Evolutionary conservation across 2,113 vertebrate species (phyloP).

Genomic region (Urocitellus parryii): DNA sequence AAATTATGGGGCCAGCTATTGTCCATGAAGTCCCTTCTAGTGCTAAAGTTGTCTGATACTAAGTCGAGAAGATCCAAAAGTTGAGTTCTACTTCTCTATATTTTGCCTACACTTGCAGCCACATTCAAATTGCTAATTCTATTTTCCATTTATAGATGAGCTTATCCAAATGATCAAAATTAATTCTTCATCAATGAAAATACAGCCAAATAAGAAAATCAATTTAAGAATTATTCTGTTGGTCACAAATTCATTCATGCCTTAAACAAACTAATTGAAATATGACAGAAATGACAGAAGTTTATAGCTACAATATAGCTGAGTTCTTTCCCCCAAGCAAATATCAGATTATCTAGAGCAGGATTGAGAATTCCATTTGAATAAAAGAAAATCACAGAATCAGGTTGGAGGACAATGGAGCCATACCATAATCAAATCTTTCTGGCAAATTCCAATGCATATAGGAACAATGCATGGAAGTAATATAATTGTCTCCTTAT

Average conservation of each 20-base stretch:
- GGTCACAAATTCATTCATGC: conserved; percentile 1
- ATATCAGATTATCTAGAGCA: conserved; percentile 28
- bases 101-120: background rate
- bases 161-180: conserved; percentile 1
- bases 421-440: background rate
- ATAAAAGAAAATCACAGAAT: conserved; percentile 24
- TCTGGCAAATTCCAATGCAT: conserved; percentile 23
- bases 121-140: conserved; percentile 14
- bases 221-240: conserved; percentile 10
- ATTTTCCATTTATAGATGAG: conserved; percentile 33
- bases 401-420: background rate
- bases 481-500: conserved; percentile 40
- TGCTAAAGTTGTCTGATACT: background rate
- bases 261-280: conserved; percentile 17
- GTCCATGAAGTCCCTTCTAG: background rate
- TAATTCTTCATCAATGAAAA: conserved; percentile 59
- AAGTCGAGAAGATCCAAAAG: background rate
- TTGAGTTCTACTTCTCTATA: conserved; percentile 13
- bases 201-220: conserved; percentile 20
- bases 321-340: conserved; percentile 36
- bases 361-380: conserved; percentile 36
- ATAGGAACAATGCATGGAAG: background rate
- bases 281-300: background rate
- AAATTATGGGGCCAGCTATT: conserved; percentile 7
- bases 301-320: conserved; percentile 18